Conservation (phyloP, 2,888 invertebrate species). For the Lycia hirtaria region DNA sequence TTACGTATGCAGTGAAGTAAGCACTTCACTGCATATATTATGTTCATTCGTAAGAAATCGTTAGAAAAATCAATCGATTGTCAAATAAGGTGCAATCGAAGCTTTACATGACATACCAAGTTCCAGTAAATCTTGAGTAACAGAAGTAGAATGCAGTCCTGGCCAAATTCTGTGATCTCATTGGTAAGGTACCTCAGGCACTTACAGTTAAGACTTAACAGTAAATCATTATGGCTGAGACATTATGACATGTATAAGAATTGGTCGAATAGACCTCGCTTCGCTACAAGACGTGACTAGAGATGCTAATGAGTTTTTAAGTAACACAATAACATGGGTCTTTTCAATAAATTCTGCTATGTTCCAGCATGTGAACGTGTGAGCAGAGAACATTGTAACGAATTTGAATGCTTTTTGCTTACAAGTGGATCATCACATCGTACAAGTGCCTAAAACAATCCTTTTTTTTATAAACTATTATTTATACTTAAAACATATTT, state of each 20-base stretch:
- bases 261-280: constrained; percentile 69
- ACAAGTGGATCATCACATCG: not conserved
- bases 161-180: constrained; percentile 35
- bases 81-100: constrained; percentile 24
- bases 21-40: no score
- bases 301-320: constrained; percentile 58
- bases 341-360: constrained; percentile 48
- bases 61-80: constrained; percentile 13
- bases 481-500: not conserved
- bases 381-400: constrained; percentile 29
- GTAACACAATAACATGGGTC: constrained; percentile 47
- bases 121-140: constrained; percentile 27
- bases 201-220: constrained; percentile 53
- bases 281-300: constrained; percentile 71
- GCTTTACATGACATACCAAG: constrained; percentile 22
- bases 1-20: not conserved
- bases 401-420: not conserved
- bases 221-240: constrained; percentile 63
- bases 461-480: not conserved
- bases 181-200: constrained; percentile 25
- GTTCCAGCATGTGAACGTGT: constrained; percentile 31
- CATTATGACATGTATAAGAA: constrained; percentile 70
- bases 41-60: constrained; percentile 14
- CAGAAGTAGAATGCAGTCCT: constrained; percentile 25
- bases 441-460: no score